These are phyloP conservation scores for Pyrgus malvae DNA, from an alignment of 2,888 invertebrate genomes.

Conservation along the genomic window DNA sequence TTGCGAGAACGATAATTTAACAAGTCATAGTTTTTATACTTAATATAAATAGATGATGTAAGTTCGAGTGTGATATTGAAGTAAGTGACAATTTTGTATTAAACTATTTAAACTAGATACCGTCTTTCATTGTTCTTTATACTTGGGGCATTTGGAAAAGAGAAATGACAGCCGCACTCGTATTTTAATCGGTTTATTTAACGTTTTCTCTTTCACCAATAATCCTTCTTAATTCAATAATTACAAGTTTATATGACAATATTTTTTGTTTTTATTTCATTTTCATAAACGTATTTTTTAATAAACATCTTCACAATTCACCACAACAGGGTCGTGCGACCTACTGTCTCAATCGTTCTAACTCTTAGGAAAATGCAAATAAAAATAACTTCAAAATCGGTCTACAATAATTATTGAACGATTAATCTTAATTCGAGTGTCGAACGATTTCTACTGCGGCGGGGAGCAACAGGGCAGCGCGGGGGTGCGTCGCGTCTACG, in stretches of 20 bases:
- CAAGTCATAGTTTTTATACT: constrained; percentile 82
- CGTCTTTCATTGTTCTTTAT: constrained; percentile 27
- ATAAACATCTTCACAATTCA: constrained; percentile 80
- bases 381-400: constrained; percentile 77
- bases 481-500: constrained; percentile 36
- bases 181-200: constrained; percentile 81
- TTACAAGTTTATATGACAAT: constrained; percentile 81
- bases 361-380: constrained; percentile 81
- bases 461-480: too few species aligned
- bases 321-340: constrained; percentile 80
- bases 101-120: constrained; percentile 66
- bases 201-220: constrained; percentile 80
- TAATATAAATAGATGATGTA: constrained; percentile 82
- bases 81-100: constrained; percentile 76
- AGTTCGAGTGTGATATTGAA: constrained; percentile 81
- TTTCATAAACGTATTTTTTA: constrained; percentile 80
- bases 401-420: constrained; percentile 78
- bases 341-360: constrained; percentile 80
- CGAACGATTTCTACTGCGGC: constrained; percentile 64
- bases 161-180: constrained; percentile 59
- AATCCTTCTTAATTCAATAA: constrained; percentile 80
- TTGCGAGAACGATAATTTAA: constrained; percentile 77
- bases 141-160: constrained; percentile 4
- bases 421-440: constrained; percentile 76
- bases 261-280: constrained; percentile 80